Percentiles rank a stretch among this genome's conserved stretches.
Conservation (phyloP, 2,113 vertebrate species). For the Brachyhypopomus gauderio region DNA sequence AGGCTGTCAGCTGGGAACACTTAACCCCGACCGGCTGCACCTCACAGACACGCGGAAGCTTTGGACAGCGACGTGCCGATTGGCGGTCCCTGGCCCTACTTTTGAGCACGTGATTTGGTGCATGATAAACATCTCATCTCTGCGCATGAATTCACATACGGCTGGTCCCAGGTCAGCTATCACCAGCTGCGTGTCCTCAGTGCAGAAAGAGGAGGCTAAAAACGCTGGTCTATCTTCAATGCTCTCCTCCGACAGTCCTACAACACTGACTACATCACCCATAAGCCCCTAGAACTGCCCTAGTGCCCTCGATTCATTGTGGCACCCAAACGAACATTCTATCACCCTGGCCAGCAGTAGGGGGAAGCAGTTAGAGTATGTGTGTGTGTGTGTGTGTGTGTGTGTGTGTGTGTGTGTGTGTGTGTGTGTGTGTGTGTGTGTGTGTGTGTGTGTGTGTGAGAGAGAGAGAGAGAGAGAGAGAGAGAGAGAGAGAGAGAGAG, state of each 20-base stretch:
- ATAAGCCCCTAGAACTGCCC: not conserved
- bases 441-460: not conserved
- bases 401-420: no score
- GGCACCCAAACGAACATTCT: constrained; percentile 63
- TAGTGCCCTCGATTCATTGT: constrained; percentile 37
- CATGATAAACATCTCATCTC: not conserved
- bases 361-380: not conserved
- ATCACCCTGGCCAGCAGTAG: constrained; percentile 58
- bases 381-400: no score
- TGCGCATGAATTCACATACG: not conserved
- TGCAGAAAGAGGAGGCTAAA: not conserved
- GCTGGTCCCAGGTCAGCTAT: not conserved
- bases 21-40: constrained; percentile 23
- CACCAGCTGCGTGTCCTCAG: not conserved
- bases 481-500: constrained; percentile 40
- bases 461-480: constrained; percentile 49
- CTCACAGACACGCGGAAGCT: not conserved
- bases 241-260: not conserved
- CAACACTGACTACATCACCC: not conserved
- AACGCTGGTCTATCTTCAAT: not conserved
- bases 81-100: not conserved
- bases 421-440: no score
- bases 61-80: not conserved
- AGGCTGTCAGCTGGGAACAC: constrained; percentile 28
- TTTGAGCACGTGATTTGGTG: not conserved